Percentiles rank a stretch among this genome's conserved stretches.
Evolutionary conservation across 2,113 vertebrate genomes (phyloP).

Genomic region (Myiozetetes cayanensis): DNA sequence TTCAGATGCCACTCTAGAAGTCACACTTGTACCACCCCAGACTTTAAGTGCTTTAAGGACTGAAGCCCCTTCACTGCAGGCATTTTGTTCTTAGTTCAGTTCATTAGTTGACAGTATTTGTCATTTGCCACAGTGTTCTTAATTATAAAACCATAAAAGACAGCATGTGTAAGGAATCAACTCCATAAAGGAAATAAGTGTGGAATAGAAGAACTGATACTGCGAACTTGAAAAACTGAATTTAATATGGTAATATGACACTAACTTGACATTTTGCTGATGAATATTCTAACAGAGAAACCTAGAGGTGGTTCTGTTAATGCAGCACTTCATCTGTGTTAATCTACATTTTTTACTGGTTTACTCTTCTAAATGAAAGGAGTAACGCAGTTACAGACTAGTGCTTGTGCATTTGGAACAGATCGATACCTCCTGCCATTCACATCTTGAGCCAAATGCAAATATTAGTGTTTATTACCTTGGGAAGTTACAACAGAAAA

Average conservation of each 20-base stretch:
- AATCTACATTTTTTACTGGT: neutral
- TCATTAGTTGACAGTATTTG: neutral
- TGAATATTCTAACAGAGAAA: neutral
- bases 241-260: neutral
- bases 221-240: neutral
- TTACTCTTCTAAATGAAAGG: neutral
- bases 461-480: neutral
- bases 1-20: neutral
- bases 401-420: neutral
- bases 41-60: neutral
- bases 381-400: neutral
- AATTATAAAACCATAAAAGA: neutral
- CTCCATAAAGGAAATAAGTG: neutral
- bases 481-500: neutral
- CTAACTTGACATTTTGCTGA: neutral
- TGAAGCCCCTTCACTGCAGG: neutral
- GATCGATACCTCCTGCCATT: neutral
- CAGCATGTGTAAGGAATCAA: neutral
- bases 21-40: neutral
- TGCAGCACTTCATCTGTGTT: neutral
- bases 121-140: neutral
- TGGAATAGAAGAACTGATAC: neutral
- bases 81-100: fast-evolving
- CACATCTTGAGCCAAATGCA: neutral
- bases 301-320: neutral